phyloP scores from a whole-genome alignment of 1,140 invertebrate species.

The Drosophila ironensis region DNA sequence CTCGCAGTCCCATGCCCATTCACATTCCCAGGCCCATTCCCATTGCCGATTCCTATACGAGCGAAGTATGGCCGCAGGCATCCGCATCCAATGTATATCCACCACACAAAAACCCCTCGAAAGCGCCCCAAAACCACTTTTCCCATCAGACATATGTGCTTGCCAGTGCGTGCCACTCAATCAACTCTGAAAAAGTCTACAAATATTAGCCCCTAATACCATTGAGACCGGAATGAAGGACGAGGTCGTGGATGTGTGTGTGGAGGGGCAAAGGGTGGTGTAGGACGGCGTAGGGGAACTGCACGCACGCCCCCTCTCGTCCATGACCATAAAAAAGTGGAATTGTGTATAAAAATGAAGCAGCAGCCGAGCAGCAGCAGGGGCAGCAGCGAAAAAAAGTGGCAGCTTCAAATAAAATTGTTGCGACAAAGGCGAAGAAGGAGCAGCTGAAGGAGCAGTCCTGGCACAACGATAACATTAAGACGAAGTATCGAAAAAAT shows the following conservation, averaged over 20 bases:
- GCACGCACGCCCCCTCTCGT: conserved; percentile 25
- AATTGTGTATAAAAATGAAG: conserved; percentile 79
- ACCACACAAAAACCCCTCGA: background rate
- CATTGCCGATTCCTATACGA: no score
- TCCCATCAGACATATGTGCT: conserved; percentile 49
- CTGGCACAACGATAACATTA: conserved; percentile 75
- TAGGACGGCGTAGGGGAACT: background rate
- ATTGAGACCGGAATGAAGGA: conserved; percentile 73
- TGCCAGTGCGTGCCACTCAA: conserved; percentile 77
- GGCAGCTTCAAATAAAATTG: conserved; percentile 80
- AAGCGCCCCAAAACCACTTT: conserved; percentile 24
- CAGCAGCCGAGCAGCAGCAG: conserved; percentile 31
- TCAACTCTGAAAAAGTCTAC: conserved; percentile 80
- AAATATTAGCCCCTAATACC: conserved; percentile 81
- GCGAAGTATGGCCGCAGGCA: conserved; percentile 52
- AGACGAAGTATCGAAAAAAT: conserved; percentile 80
- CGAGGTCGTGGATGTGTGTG: conserved; percentile 7
- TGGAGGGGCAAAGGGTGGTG: background rate
- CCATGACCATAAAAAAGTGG: conserved; percentile 69
- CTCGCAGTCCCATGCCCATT: no score
- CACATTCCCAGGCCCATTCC: no score
- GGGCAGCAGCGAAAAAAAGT: conserved; percentile 53
- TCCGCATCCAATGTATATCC: conserved; percentile 41
- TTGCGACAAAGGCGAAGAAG: conserved; percentile 75
- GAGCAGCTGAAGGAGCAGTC: conserved; percentile 61